Evolutionary conservation across 2,113 vertebrate species (phyloP), one percentile per base, ranked within the genome.

Genomic region (Indri indri): DNA sequence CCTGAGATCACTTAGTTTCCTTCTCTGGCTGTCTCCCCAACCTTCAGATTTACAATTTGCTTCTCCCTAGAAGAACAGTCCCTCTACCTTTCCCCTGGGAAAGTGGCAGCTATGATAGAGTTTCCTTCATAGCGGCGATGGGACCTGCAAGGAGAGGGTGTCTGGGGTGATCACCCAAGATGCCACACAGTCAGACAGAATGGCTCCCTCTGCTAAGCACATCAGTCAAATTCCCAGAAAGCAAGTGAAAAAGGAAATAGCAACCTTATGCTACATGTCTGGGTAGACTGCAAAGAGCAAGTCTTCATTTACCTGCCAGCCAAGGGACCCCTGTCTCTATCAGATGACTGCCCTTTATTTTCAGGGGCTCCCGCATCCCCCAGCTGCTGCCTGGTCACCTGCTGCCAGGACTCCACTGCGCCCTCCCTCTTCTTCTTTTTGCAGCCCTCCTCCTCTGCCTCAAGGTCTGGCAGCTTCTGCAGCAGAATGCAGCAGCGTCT

Each of bases 401-500:
- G 95, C 89, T 96, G 95, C 92, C 2, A 94, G 87, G 97, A 97
- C 97, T 97, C 97, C 96, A 68, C 95, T 91, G 96, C 79, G 74
- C 97, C 97, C 91, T 96, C 97, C 95, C 90, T 95, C 96, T 97
- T 92, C 81, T 97, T 94, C 92, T 96, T 98, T 98, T 96, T 84
- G 74, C 91, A 98, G 89, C 93, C 94, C 89, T 98, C 97, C 57
- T 45, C 95, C 93, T 97, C 95, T 94, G 96, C 97, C 76, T 61
- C 0, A 65, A 96, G 97, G 96, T 94, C 98, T 97, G 98, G 95
- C 91, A 77, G 98, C 97, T 97, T 98, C 98, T 97, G 98, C 97
- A 97, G 98, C 98, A 98, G 98, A 98, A 98, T 96, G 96, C 96
- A 98, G 97, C 96, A 97, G 97, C 34, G 59, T 92, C 84, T 96